A percentile compares a stretch with the other conserved stretches of the same genome.
Conservation (phyloP, 2,888 invertebrate species). For the Tanypteryx hageni region DNA sequence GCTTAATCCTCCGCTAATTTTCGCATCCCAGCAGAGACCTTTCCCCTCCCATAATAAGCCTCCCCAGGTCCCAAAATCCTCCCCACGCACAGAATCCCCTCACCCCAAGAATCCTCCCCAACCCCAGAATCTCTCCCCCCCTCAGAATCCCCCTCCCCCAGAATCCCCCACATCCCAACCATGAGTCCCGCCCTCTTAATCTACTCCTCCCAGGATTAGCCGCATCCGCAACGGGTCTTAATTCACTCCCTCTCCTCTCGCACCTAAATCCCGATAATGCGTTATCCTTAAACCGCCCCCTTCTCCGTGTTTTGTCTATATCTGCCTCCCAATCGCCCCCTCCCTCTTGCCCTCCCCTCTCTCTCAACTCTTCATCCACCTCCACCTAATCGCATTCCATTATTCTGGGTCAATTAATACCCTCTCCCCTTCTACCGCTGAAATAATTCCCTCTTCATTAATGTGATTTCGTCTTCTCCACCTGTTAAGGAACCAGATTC, state of each 20-base stretch:
- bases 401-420: conserved; percentile 4
- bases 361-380: background rate
- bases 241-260: background rate
- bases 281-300: background rate
- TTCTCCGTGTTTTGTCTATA: background rate
- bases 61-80: too few species aligned
- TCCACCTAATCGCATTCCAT: conserved; percentile 4
- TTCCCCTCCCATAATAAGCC: conserved; percentile 8
- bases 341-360: too few species aligned
- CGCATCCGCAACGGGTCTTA: background rate
- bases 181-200: background rate
- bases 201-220: conserved; percentile 15
- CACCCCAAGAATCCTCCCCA: too few species aligned
- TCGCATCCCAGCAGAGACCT: conserved; percentile 31
- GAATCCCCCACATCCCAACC: background rate
- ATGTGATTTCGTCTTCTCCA: background rate
- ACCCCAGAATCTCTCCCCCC: too few species aligned
- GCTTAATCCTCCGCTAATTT: conserved; percentile 60
- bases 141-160: conserved; percentile 26
- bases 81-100: too few species aligned
- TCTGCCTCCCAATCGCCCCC: background rate
- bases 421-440: background rate
- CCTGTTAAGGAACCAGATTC: background rate
- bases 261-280: conserved; percentile 24
- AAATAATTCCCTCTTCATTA: background rate